Base-by-base conservation (phyloP, 35 echinoderm and acorn worm genomes). In the Amphiura filiformis region DNA sequence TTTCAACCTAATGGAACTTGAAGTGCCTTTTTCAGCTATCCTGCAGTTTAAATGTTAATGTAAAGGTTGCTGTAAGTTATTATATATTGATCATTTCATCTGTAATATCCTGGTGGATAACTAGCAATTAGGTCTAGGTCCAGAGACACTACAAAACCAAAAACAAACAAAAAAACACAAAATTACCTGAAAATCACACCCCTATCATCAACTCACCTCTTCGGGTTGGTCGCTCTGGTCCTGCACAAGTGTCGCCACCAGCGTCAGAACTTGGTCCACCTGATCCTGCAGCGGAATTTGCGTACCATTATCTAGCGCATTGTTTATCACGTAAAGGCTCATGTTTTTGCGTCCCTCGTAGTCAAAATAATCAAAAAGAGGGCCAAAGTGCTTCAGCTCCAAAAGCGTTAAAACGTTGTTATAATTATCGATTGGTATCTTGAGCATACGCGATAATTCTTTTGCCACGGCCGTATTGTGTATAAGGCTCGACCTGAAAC, bases 351-450 rank as follows among this genome's bases (percentile, higher is more conserved):
- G 84, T 23, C 92, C 89, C 79, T 94, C 92, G 37, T 98, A 98
- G 76, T 98, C 96, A 38, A 98, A 65, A 84, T 94, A 98, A 20
- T 98, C 96, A 49, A 94, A 87, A 28, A 98, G 84, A 33, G 79
- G 86, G 4, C 85, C 86, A 36, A 88, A 98, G 49, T 94, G 87
- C 37, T 94, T 84, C 12, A 98, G 87, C 83, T 94, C 80, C 23
- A 98, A 79, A 23, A 98, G 57, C 17, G 93, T 93, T n/a, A 98
- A 89, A 33, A 98, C 88, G 86, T 98, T 92, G 92, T 90, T 98
- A 92, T 98, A 98, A 18, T 81, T 85, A 37, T 98, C 96, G 2
- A 98, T 76, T 0, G 96, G 96, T 47, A 98, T 98, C 87, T 98
- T 98, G 39, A 98, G 86, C 83, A 98, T 49, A 5, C 96, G 86